Conservation (phyloP, 2,888 invertebrate genomes). For the Villa cingulata region DNA sequence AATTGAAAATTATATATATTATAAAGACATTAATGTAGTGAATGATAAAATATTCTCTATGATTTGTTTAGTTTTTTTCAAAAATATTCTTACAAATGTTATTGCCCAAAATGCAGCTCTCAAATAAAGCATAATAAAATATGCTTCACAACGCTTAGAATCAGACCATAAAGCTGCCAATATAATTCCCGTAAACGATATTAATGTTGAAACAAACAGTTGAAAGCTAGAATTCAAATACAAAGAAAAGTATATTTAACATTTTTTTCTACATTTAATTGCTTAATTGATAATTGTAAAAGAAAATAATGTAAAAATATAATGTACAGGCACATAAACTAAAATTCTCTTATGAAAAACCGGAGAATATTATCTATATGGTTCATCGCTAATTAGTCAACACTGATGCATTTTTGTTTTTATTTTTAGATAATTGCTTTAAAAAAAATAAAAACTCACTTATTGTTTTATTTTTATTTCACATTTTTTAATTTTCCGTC, state of each 20-base stretch:
- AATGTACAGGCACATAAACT: no score
- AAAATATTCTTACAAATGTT: conserved; percentile 37
- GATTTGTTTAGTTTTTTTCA: not conserved
- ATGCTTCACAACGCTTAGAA: conserved; percentile 40
- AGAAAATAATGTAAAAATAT: no score
- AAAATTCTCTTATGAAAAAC: no score
- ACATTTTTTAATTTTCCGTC: no score
- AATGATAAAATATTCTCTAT: not conserved
- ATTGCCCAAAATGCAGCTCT: conserved; percentile 45
- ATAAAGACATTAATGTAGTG: not conserved
- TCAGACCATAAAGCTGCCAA: conserved; percentile 25
- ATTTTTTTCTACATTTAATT: no score
- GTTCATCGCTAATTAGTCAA: no score
- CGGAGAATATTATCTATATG: no score
- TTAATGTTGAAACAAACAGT: conserved; percentile 27
- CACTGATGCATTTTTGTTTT: no score
- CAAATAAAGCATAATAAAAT: conserved; percentile 45
- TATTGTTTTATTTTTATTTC: no score
- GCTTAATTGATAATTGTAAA: no score
- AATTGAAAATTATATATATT: not conserved
- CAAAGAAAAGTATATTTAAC: not conserved
- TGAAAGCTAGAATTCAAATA: conserved; percentile 23
- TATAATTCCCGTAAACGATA: conserved; percentile 29
- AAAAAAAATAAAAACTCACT: no score
- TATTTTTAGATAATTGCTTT: no score